A percentile compares a stretch with the other conserved stretches of the same genome.
These are phyloP conservation scores for Cerastis rubricosa DNA, from an alignment of 2,888 invertebrate genomes.

Conservation along the genomic window DNA sequence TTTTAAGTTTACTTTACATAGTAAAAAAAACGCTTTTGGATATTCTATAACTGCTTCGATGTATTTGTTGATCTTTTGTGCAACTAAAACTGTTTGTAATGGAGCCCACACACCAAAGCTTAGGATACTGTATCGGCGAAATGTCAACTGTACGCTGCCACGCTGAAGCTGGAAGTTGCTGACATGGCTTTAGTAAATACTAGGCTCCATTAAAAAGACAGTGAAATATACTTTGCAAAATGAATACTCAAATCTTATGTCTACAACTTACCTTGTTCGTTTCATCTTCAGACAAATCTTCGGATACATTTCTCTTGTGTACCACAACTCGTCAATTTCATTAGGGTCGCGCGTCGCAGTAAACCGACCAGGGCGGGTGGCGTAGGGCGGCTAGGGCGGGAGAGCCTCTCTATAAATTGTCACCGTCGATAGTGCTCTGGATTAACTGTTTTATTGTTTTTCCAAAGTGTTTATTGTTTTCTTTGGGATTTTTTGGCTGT, in stretches of 20 bases:
- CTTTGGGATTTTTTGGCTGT: constrained; percentile 19
- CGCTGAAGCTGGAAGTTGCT: neutral
- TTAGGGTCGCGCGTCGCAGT: constrained; percentile 81
- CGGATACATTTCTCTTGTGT: constrained; percentile 53
- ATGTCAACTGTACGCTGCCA: neutral
- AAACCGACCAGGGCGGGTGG: constrained; percentile 76
- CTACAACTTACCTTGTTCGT: neutral
- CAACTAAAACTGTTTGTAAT: neutral
- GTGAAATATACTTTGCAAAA: neutral
- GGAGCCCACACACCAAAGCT: neutral
- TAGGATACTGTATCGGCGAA: neutral
- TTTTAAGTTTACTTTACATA: neutral
- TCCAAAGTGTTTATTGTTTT: constrained; percentile 69
- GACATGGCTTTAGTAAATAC: neutral
- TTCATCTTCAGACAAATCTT: constrained; percentile 5
- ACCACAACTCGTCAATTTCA: constrained; percentile 80
- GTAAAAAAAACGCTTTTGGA: neutral
- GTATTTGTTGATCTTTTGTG: neutral
- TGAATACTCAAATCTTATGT: neutral
- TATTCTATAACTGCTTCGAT: neutral
- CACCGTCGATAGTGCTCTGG: constrained; percentile 75
- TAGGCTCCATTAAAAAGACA: neutral
- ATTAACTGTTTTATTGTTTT: constrained; percentile 72
- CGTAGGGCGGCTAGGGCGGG: constrained; percentile 51
- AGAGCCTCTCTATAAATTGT: constrained; percentile 81